phyloP scores from a whole-genome alignment of 35 echinoderm and acorn worm species.

The Holothuria glaberrima region DNA sequence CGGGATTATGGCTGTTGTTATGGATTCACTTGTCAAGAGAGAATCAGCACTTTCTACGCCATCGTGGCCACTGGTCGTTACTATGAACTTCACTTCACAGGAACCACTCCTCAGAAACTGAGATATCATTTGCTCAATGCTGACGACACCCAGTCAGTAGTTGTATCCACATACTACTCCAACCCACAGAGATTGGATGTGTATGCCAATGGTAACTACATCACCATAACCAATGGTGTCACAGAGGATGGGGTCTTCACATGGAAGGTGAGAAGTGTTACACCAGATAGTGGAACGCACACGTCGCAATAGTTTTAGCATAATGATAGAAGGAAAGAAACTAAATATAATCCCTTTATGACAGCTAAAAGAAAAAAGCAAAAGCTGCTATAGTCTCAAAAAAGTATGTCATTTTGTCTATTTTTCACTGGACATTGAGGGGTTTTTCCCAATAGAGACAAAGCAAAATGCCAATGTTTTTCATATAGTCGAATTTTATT shows the following conservation, averaged over 20 bases:
- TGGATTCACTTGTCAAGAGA: slow-evolving; percentile 96
- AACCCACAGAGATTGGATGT: slow-evolving; percentile 94
- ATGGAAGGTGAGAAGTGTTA: slow-evolving; percentile 68
- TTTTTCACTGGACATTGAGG: too few species aligned
- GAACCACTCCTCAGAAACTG: slow-evolving; percentile 90
- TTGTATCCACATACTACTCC: slow-evolving; percentile 83
- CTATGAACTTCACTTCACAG: slow-evolving; percentile 90
- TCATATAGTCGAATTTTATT: too few species aligned
- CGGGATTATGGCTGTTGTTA: slow-evolving; percentile 93
- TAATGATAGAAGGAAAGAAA: too few species aligned
- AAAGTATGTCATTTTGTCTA: too few species aligned
- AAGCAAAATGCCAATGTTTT: too few species aligned
- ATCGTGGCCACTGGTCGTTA: slow-evolving; percentile 69
- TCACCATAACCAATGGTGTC: slow-evolving; percentile 82
- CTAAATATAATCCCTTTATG: too few species aligned
- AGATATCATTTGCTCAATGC: slow-evolving; percentile 85
- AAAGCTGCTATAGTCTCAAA: too few species aligned
- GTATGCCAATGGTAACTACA: slow-evolving; percentile 80
- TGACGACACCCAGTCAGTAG: slow-evolving; percentile 60
- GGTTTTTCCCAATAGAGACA: too few species aligned
- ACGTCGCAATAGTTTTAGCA: too few species aligned
- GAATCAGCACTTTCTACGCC: slow-evolving; percentile 93
- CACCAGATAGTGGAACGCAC: too few species aligned
- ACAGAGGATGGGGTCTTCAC: slow-evolving; percentile 69
- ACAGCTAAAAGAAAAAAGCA: too few species aligned